A percentile compares a stretch with the other conserved stretches of the same genome.
These are phyloP conservation scores for Serranus cabrilla DNA, from an alignment of 2,797 vertebrate genomes.

Conservation along the genomic window DNA sequence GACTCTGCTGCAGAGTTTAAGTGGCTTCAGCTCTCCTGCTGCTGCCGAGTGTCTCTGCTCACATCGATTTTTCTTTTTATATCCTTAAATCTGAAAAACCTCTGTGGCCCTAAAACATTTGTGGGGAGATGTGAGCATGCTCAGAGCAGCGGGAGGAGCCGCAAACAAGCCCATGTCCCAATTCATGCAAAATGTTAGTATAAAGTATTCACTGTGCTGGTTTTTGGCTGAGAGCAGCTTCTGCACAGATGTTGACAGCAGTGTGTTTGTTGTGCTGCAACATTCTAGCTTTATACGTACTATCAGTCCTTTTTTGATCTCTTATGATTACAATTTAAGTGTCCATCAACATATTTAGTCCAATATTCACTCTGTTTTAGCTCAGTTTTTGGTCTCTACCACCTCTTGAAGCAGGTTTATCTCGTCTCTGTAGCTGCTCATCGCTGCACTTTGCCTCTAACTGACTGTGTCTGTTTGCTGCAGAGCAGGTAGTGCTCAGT, in stretches of 20 bases:
- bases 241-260: neutral
- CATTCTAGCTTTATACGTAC: too few species aligned
- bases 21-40: conserved; percentile 13
- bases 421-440: too few species aligned
- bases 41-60: conserved; percentile 14
- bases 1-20: neutral
- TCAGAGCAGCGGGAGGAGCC: conserved; percentile 27
- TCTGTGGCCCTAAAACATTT: conserved; percentile 15
- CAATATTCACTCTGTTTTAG: too few species aligned
- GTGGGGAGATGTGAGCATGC: conserved; percentile 13
- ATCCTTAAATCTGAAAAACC: conserved; percentile 18
- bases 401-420: too few species aligned
- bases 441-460: too few species aligned
- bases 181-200: neutral
- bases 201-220: neutral
- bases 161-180: conserved; percentile 3
- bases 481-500: too few species aligned
- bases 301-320: too few species aligned
- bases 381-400: too few species aligned
- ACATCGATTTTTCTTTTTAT: conserved; percentile 24
- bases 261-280: too few species aligned
- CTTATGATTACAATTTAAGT: too few species aligned
- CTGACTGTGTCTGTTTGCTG: too few species aligned
- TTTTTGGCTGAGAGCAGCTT: neutral
- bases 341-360: too few species aligned